Conservation (phyloP, 1,140 invertebrate species). For the Akabosia matsudoensis region DNA sequence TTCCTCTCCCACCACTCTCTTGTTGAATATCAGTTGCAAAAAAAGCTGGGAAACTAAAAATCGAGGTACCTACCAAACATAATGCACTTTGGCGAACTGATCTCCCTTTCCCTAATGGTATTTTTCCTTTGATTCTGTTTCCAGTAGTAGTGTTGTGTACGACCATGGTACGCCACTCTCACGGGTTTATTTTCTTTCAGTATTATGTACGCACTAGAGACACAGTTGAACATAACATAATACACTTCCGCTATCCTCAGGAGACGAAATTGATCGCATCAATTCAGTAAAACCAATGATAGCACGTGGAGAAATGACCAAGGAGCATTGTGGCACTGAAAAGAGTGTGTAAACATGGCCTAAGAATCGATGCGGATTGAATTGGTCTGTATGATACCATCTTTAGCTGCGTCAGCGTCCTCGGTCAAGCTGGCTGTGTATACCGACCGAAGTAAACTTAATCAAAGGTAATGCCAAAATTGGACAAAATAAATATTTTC, state of each 20-base stretch:
- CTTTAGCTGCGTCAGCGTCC: background rate
- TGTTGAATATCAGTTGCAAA: background rate
- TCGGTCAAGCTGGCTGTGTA: too few species aligned
- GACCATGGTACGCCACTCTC: background rate
- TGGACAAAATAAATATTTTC: too few species aligned
- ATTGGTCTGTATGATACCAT: background rate
- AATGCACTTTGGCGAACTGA: too few species aligned
- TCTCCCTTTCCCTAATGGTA: too few species aligned
- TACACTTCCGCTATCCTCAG: background rate
- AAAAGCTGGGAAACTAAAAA: too few species aligned
- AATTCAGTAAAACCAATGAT: background rate
- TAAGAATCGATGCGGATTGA: background rate
- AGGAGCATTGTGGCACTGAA: background rate
- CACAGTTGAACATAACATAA: background rate
- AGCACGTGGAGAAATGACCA: background rate
- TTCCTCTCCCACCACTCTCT: background rate
- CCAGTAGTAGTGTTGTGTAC: too few species aligned
- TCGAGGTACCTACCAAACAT: background rate
- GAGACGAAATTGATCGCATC: conserved; percentile 20
- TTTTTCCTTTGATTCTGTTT: too few species aligned
- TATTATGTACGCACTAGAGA: background rate
- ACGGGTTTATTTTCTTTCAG: background rate
- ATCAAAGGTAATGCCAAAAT: too few species aligned
- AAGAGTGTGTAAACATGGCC: background rate
- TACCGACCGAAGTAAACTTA: too few species aligned